A percentile compares a stretch with the other conserved stretches of the same genome.
phyloP scores from a whole-genome alignment of 2,888 invertebrate species.

The Actias luna region DNA sequence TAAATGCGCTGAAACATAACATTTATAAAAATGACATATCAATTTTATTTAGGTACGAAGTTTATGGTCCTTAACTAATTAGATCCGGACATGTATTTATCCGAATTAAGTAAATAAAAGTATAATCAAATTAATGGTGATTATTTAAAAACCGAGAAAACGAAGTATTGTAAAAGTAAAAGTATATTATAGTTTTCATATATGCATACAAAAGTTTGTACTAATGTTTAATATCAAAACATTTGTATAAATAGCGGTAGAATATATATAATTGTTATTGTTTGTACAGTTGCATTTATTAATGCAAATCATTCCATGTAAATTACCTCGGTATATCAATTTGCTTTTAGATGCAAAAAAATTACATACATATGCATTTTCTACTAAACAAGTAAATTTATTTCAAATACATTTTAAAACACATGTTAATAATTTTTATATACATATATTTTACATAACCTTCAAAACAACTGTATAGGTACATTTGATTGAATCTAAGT shows the following conservation, averaged over 20 bases:
- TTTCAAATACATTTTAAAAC: no score
- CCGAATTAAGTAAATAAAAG: background rate
- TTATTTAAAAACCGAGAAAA: background rate
- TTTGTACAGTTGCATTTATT: constrained; percentile 1
- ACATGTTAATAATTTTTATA: background rate
- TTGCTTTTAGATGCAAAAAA: no score
- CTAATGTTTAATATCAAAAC: background rate
- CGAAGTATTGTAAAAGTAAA: background rate
- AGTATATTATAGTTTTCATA: background rate
- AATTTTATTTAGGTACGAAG: background rate
- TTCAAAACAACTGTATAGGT: constrained; percentile 15
- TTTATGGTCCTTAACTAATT: background rate
- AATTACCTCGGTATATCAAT: no score
- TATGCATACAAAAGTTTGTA: background rate
- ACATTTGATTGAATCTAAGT: constrained; percentile 46
- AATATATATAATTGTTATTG: background rate
- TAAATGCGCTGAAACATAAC: background rate
- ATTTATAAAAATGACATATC: background rate
- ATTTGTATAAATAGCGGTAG: background rate
- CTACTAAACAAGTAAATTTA: no score
- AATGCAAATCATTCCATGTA: background rate
- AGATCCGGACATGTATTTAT: background rate
- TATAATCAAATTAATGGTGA: background rate
- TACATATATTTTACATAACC: constrained; percentile 3
- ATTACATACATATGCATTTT: no score